phyloP scores from a whole-genome alignment of 2,888 invertebrate genomes.

The Mallateleia sp. region DNA sequence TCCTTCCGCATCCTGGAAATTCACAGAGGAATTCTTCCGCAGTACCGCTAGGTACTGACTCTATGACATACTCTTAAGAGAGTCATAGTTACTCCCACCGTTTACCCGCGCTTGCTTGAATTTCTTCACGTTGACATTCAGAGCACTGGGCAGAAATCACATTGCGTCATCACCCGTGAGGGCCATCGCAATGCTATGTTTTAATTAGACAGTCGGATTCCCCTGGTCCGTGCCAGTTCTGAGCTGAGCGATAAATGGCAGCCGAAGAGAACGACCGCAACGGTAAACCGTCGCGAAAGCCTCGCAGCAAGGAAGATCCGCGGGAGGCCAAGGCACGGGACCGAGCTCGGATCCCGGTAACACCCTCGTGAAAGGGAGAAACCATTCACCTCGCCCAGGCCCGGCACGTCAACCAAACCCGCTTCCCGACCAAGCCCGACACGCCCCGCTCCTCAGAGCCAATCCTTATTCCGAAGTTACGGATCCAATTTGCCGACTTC shows the following conservation, averaged over 20 bases:
- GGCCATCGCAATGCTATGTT: slow-evolving; percentile 92
- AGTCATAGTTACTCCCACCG: slow-evolving; percentile 90
- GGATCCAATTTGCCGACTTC: slow-evolving; percentile 93
- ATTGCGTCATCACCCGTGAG: slow-evolving; percentile 91
- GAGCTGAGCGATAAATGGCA: slow-evolving; percentile 81
- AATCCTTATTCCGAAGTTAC: slow-evolving; percentile 93
- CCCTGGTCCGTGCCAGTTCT: slow-evolving; percentile 91
- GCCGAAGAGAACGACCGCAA: slow-evolving; percentile 88
- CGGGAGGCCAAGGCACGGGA: slow-evolving; percentile 89
- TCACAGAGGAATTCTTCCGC: too few relatives aligned
- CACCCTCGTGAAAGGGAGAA: slow-evolving; percentile 11
- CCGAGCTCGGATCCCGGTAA: slow-evolving; percentile 87
- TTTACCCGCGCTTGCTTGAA: slow-evolving; percentile 92
- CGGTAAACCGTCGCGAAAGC: slow-evolving; percentile 90
- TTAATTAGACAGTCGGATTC: slow-evolving; percentile 87
- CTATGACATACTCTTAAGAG: too few relatives aligned
- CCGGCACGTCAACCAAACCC: too few relatives aligned
- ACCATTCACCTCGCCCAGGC: slow-evolving; percentile 81
- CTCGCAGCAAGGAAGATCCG: slow-evolving; percentile 90
- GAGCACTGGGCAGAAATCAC: slow-evolving; percentile 94
- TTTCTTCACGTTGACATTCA: slow-evolving; percentile 93
- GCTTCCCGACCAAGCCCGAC: slow-evolving; percentile 91
- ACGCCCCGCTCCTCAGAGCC: slow-evolving; percentile 93
- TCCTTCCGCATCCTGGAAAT: too few relatives aligned
- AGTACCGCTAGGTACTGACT: too few relatives aligned